Evolutionary conservation across 2,797 vertebrate genomes (phyloP), one percentile per base, ranked within the genome.

Genomic region (Centropyge bicolor): DNA sequence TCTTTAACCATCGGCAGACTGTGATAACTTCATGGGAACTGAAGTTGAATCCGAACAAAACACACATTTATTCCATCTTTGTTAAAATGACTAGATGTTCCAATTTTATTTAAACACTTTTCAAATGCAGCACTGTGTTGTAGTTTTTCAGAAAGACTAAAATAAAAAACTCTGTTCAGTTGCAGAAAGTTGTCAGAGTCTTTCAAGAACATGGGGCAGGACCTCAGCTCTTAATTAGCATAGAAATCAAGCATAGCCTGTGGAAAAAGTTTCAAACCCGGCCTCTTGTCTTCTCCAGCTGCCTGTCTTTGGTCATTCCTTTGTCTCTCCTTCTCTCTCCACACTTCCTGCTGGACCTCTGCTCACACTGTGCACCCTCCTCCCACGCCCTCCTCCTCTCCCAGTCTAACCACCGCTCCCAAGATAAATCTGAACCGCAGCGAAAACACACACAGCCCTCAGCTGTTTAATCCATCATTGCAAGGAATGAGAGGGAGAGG

Each of bases 401-500:
- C 72, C 76, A 66, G 66, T 80, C 84, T 70, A 80, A 92, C 87
- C 87, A 72, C 86, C 9, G 27, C 72, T 88, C 88, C 85, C 82
- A 66, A 74, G 89, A 89, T 80, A 64, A 83, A 85, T 71, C 76
- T 66, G 17, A 57, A 86, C 84, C 86, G 62, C 86, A 80, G 43
- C 24, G 67, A 87, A 85, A 92, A 87, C 87, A 87, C 73, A 80
- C 80, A 75, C 64, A 61, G 78, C 80, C 76, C 49, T 89, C 90
- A 89, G 90, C 87, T 91, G 90, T 80, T 90, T 74, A 87, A 88
- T 70, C 76, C 74, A 83, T 87, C 78, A 69, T 8, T 57, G 62
- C n/a, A 11, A 54, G 55, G 70, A 38, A 38, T 3, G 36, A 71
- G 76, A 54, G 43, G 64, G 59, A 79, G 73, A 79, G 87, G 80